These are phyloP conservation scores for Danio albolineatus DNA, from an alignment of 2,797 vertebrate genomes.

Conservation along the genomic window DNA sequence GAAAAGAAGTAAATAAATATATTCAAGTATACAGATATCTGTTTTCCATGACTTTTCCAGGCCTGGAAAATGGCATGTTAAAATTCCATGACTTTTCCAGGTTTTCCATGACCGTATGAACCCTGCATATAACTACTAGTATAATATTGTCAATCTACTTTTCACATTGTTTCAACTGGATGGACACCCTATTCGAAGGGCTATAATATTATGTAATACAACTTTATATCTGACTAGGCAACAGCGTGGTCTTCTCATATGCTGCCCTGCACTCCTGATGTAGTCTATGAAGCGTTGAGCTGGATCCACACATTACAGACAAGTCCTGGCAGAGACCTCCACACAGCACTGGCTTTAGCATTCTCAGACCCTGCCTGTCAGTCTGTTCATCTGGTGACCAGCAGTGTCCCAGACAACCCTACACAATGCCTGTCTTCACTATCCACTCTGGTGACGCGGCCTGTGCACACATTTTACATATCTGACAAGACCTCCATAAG, in stretches of 20 bases:
- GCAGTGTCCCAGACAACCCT: constrained; percentile 64
- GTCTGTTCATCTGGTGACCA: constrained; percentile 70
- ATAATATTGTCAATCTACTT: not conserved
- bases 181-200: not conserved
- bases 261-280: constrained; percentile 72
- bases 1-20: too few species aligned
- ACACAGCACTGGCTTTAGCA: constrained; percentile 66
- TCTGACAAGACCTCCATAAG: constrained; percentile 58
- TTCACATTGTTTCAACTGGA: not conserved
- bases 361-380: constrained; percentile 73
- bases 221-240: constrained; percentile 59
- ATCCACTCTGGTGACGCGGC: constrained; percentile 60
- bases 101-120: too few species aligned
- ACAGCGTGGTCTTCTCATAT: constrained; percentile 71
- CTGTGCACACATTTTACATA: constrained; percentile 71
- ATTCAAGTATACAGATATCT: too few species aligned
- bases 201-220: not conserved
- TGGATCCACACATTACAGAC: constrained; percentile 76
- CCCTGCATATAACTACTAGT: too few species aligned
- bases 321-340: constrained; percentile 70
- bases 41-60: too few species aligned
- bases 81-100: too few species aligned
- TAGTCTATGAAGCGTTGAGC: constrained; percentile 70
- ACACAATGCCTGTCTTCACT: constrained; percentile 64
- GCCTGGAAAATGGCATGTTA: too few species aligned